Base-by-base conservation (phyloP, 2,113 vertebrate genomes). In the Acanthisitta chloris region DNA sequence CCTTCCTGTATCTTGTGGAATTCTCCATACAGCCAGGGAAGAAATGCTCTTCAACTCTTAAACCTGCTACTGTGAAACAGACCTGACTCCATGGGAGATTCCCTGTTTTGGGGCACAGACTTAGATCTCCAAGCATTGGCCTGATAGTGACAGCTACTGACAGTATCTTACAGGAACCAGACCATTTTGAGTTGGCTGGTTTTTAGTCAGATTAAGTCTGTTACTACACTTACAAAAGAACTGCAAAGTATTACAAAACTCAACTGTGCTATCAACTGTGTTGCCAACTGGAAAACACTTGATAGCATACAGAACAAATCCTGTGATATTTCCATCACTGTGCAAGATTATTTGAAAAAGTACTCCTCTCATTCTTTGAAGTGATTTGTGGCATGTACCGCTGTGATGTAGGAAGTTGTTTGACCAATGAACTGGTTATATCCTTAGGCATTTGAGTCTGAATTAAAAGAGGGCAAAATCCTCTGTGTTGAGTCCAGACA, bases 391-490 rank as follows among this genome's bases (percentile, higher is more conserved):
- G 54, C 54, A 62, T 10, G 48, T 40, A 72, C 42, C 0, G 0
- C 88, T 78, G 46, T 97, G 94, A 94, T 93, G 82, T 77, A 90
- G 55, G 90, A 80, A 43, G 42, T 19, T 54, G 7, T 61, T 88
- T 94, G 82, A 73, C 79, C 74, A 86, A 76, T 88, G 74, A 92
- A 38, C 66, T 78, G 71, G 29, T 80, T 92, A 33, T 83, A n/a
- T 58, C 92, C 92, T 83, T 36, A 83, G 79, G 90, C 90, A 33
- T 49, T 91, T 55, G 36, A 72, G 52, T 76, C 64, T 95, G 80
- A 96, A 95, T 95, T 65, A 92, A 91, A 80, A 94, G 86, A 94
- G 28, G 34, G 61, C 12, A 72, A 71, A 92, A 83, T 91, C 26
- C n/a, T 91, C 48, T 92, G 21, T 46, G 28, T 14, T 49, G 34